These are phyloP conservation scores for Dilophus febrilis DNA, from an alignment of 2,888 invertebrate genomes.

Conservation along the genomic window DNA sequence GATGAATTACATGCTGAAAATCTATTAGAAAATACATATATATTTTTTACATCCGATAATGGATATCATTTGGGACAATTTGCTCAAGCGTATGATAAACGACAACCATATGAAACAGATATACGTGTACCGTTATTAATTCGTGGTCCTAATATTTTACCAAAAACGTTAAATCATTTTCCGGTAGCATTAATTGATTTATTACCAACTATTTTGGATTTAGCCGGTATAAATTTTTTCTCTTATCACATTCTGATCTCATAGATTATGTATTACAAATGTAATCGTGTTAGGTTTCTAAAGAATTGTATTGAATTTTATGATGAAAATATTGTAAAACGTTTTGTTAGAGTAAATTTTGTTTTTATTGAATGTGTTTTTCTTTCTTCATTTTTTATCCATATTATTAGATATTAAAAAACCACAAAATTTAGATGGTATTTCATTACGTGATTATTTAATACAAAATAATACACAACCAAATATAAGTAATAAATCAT, in stretches of 20 bases:
- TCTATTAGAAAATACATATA: conserved; percentile 53
- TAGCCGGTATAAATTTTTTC: conserved; percentile 31
- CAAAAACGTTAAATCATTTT: conserved; percentile 31
- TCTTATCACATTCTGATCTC: neutral
- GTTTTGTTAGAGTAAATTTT: no score
- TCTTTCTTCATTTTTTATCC: no score
- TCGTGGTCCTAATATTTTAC: conserved; percentile 50
- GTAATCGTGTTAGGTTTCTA: no score
- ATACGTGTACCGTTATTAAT: conserved; percentile 68
- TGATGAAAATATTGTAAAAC: no score
- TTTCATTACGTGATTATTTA: no score
- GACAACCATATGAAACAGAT: conserved; percentile 83
- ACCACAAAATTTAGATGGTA: no score
- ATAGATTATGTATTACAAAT: no score
- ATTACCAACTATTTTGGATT: conserved; percentile 61
- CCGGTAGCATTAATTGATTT: conserved; percentile 66
- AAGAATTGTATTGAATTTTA: no score
- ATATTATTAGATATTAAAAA: no score
- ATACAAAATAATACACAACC: no score
- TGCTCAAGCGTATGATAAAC: conserved; percentile 71
- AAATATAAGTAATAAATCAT: no score
- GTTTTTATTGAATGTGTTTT: no score
- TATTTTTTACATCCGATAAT: conserved; percentile 78
- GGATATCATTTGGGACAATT: conserved; percentile 87
- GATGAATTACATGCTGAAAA: conserved; percentile 34